A percentile compares a stretch with the other conserved stretches of the same genome.
These are phyloP conservation scores for Malacoraja senta DNA, from an alignment of 2,797 vertebrate species.

Conservation along the genomic window DNA sequence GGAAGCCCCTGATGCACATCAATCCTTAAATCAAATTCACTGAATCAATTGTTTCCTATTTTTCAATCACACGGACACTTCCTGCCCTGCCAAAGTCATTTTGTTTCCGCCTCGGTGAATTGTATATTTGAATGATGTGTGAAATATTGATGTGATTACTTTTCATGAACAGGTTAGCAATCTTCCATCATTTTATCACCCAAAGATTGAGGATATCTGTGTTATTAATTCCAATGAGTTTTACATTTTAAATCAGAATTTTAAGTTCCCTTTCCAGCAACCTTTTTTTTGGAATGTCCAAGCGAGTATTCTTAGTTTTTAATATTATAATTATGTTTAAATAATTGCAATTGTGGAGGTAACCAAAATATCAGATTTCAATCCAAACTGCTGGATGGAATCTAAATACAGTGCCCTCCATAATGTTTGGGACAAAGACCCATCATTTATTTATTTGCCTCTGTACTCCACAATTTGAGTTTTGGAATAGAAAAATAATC, in stretches of 20 bases:
- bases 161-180: slow-evolving; percentile 27
- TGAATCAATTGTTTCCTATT: background rate
- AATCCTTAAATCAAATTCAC: background rate
- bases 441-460: no score
- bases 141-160: background rate
- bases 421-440: no score
- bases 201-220: background rate
- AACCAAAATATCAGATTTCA: background rate
- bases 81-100: slow-evolving; percentile 15
- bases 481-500: no score
- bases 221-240: slow-evolving; percentile 21
- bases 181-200: background rate
- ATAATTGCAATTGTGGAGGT: background rate
- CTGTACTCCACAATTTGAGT: no score
- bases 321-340: background rate
- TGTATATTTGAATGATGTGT: background rate
- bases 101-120: background rate
- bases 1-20: background rate
- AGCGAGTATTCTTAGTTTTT: background rate
- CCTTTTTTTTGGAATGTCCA: background rate
- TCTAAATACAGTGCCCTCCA: background rate
- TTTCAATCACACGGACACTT: background rate
- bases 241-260: background rate
- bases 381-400: background rate
- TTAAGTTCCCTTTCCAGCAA: background rate